Evolutionary conservation across 2,113 vertebrate genomes (phyloP).

Genomic region (Cygnus atratus): DNA sequence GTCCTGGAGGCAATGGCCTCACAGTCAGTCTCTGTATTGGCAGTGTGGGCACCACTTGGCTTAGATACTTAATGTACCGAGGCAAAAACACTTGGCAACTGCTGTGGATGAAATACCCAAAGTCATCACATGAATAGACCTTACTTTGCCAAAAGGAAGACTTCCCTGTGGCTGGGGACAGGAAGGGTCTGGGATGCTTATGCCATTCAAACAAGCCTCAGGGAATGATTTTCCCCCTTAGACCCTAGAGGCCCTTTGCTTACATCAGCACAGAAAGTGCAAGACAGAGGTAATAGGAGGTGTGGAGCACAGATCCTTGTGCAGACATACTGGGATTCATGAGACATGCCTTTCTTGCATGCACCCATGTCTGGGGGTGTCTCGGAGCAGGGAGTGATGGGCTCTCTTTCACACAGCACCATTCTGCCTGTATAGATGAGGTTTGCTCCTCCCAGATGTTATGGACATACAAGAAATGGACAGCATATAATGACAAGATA

Average conservation of each 20-base stretch:
- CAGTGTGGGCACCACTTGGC: not conserved
- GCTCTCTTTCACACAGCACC: not conserved
- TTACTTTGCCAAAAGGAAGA: not conserved
- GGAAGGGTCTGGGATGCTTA: not conserved
- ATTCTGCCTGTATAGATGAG: not conserved
- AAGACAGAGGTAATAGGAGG: not conserved
- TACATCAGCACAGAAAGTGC: not conserved
- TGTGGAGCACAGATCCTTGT: not conserved
- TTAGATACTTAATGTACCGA: not conserved
- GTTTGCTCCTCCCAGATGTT: not conserved
- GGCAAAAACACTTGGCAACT: not conserved
- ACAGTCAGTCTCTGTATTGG: not conserved
- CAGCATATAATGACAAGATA: not conserved
- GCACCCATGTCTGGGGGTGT: not conserved
- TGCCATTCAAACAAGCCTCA: not conserved
- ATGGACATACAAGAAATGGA: not conserved
- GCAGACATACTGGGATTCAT: not conserved
- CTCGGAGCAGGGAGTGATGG: not conserved
- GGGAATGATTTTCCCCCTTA: not conserved
- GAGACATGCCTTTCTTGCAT: not conserved
- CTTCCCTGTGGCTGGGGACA: not conserved
- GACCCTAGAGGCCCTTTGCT: not conserved
- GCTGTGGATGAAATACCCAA: not conserved
- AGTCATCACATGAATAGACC: not conserved
- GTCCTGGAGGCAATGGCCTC: not conserved